Base-by-base conservation (phyloP, 2,888 invertebrate genomes). In the Torymus auratus region DNA sequence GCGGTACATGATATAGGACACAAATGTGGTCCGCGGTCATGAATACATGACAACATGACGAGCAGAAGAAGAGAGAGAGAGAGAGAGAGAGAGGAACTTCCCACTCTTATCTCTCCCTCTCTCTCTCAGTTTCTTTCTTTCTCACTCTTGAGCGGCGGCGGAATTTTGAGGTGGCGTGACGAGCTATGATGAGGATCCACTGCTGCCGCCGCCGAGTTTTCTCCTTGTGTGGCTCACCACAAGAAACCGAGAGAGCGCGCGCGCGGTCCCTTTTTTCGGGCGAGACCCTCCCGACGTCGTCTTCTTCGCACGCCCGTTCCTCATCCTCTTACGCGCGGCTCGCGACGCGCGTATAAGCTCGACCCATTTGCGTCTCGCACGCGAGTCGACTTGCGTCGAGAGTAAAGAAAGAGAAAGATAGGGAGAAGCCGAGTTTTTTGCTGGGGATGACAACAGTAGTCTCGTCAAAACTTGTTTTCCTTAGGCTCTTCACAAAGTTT, bases 121-220 rank as follows among this genome's bases (percentile, higher is more conserved):
- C 72, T 23, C 5, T 13, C 58, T 7, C 20, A 28, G 23, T 86
- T 84, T 87, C 52, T 65, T 52, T 14, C 11, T 41, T 41, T 41
- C 41, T 41, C 41, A 41, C 41, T 41, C 41, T 41, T 5, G 41
- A 41, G 41, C 41, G 7, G 41, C 41, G 7, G 1, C 41, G 7
- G 41, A 41, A 14, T 88, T 89, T 88, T 87, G 87, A 89, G 86
- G 84, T 85, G 84, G 88, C 89, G 88, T 89, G 89, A 89, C 89
- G 89, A 87, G 88, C 86, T 87, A 87, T 88, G 88, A 74, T 73
- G 78, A 87, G 86, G 85, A 87, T 86, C 86, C 41, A 41, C 41
- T 41, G 7, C 41, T 41, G 41, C 41, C 85, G 82, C 84, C 84
- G 83, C 83, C 83, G 83, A 83, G 81, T 78, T 73, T 83, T 86